Base-by-base conservation (phyloP, 2,797 vertebrate species). In the Xenentodon cancila region DNA sequence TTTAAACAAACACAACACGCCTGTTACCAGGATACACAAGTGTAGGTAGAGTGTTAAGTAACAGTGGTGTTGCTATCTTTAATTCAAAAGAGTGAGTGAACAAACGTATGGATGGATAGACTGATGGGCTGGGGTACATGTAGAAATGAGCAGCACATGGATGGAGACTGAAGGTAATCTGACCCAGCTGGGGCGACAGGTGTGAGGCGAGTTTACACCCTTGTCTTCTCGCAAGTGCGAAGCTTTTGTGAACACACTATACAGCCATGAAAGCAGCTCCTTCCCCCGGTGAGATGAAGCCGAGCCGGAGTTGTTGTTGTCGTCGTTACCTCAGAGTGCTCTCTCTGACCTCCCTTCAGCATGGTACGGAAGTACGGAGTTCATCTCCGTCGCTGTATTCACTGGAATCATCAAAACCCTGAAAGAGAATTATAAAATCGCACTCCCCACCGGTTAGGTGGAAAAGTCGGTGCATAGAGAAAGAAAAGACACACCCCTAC, bases 41-140 rank as follows among this genome's bases (percentile, higher is more conserved):
- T 86, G 82, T 77, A 61, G 71, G 73, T 76, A 59, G 54, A 63
- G 66, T 2, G 53, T 90, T 92, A 86, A 89, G 78, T 88, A 93
- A 90, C 83, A 73, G 58, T 68, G 55, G 63, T 74, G 71, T 74
- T 49, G 22, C 69, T 82, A 57, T 84, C 80, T 76, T 77, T 82
- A 68, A 70, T 82, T 71, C 59, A 66, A 46, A 34, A 9, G 52
- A 58, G 72, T 60, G 46, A 69, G 75, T 21, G 67, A 65, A 44
- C 30, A 62, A 78, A 53, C 16, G 62, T 62, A 63, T 20, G 60
- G 62, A 65, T 55, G 46, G 59, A 72, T 43, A 57, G 52, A 63
- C n/a, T 22, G 53, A 63, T 4, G 8, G 40, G 57, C 51, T 32
- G 49, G 43, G 51, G 21, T n/a, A 47, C 25, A 16, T 9, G 1